Conservation (phyloP, 1,140 invertebrate species). For the Pogonomyrmex barbatus region DNA sequence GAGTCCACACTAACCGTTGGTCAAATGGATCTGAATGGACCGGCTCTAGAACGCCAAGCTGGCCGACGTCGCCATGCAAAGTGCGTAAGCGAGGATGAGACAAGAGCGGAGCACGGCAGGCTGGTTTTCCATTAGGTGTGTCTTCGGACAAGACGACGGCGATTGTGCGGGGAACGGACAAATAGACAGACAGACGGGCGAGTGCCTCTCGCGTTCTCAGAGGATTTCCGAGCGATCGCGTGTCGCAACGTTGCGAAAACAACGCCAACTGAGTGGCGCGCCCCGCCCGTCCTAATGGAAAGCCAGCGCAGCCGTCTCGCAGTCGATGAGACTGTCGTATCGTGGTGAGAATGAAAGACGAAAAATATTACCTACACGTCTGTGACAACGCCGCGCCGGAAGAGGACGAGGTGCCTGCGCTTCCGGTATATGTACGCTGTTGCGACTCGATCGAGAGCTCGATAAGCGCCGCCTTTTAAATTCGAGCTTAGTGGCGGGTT, state of each 20-base stretch:
- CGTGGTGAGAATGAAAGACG: conserved; percentile 75
- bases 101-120: neutral
- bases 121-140: conserved; percentile 63
- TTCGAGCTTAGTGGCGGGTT: conserved; percentile 49
- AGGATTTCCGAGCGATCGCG: neutral
- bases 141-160: neutral
- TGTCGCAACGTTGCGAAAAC: conserved; percentile 10
- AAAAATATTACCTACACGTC: conserved; percentile 78
- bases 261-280: conserved; percentile 7
- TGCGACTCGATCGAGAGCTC: conserved; percentile 44
- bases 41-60: conserved; percentile 3
- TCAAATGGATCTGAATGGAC: neutral
- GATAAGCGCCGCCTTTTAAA: conserved; percentile 1
- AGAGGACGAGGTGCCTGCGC: conserved; percentile 74
- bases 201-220: neutral
- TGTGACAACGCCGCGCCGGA: conserved; percentile 78
- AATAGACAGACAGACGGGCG: neutral
- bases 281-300: conserved; percentile 72
- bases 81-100: conserved; percentile 22
- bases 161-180: neutral
- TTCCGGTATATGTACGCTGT: conserved; percentile 47
- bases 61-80: conserved; percentile 64
- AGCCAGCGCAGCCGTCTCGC: conserved; percentile 65
- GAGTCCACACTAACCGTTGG: conserved; percentile 21
- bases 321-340: conserved; percentile 70